Conservation (phyloP, 2,888 invertebrate species). For the Cheilosia urbana region DNA sequence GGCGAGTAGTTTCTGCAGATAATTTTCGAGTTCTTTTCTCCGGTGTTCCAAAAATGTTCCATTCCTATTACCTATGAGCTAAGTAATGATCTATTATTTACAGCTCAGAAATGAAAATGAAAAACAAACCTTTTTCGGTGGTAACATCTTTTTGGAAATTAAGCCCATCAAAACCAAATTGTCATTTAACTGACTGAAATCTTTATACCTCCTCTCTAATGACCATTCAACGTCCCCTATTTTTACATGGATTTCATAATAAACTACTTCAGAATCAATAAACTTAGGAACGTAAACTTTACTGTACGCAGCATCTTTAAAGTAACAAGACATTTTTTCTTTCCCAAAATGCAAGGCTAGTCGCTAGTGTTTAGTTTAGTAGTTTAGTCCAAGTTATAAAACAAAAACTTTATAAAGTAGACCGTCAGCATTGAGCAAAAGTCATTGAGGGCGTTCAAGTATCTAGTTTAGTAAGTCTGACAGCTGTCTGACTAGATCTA, state of each 20-base stretch:
- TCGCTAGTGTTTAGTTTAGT: too few relatives aligned
- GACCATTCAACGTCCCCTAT: constrained; percentile 92
- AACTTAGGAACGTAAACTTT: constrained; percentile 88
- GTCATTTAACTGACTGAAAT: constrained; percentile 94
- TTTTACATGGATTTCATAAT: constrained; percentile 88
- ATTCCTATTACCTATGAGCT: constrained; percentile 93
- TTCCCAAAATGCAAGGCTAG: not conserved
- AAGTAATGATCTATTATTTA: not conserved
- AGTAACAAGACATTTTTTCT: constrained; percentile 88
- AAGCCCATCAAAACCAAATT: constrained; percentile 91
- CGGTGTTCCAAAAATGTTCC: constrained; percentile 94
- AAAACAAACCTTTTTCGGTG: constrained; percentile 91
- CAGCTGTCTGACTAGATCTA: too few relatives aligned
- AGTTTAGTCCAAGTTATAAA: too few relatives aligned
- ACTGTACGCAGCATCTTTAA: constrained; percentile 88
- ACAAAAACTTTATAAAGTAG: too few relatives aligned
- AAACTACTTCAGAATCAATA: constrained; percentile 87
- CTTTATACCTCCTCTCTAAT: constrained; percentile 92
- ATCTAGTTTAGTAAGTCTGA: too few relatives aligned
- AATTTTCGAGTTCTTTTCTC: constrained; percentile 90
- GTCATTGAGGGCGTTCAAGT: too few relatives aligned
- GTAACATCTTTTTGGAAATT: constrained; percentile 92
- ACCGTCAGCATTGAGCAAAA: too few relatives aligned
- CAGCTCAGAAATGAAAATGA: not conserved
- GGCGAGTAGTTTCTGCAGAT: constrained; percentile 90